A percentile compares a stretch with the other conserved stretches of the same genome.
Conservation (phyloP, 2,113 vertebrate species). For the Nerophis lumbriciformis region DNA sequence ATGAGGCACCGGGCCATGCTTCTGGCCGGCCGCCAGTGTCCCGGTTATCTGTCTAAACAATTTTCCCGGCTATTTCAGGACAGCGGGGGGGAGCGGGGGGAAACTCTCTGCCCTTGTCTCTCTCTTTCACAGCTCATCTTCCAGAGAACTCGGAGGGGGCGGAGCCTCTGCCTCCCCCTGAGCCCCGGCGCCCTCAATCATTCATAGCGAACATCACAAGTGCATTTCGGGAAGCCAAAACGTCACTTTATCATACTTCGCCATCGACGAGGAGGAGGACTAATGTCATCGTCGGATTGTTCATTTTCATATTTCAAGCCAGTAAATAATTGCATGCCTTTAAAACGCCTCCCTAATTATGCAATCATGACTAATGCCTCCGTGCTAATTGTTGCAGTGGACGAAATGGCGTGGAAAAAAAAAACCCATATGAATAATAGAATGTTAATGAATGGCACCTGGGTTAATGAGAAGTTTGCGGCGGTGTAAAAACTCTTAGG, state of each 20-base stretch:
- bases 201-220: constrained; percentile 2
- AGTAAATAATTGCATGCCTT: constrained; percentile 52
- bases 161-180: not conserved
- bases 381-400: constrained; percentile 44
- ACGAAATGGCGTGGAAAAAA: constrained; percentile 46
- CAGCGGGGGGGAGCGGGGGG: constrained; percentile 16
- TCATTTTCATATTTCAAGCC: constrained; percentile 7
- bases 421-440: constrained; percentile 49
- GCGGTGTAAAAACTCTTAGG: constrained; percentile 26
- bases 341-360: constrained; percentile 13
- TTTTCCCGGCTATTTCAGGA: constrained; percentile 73
- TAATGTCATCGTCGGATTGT: not conserved
- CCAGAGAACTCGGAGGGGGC: constrained; percentile 35
- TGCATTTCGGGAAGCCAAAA: too few species aligned
- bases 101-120: constrained; percentile 45
- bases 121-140: constrained; percentile 56
- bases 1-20: constrained; percentile 67
- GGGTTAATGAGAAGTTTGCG: constrained; percentile 59
- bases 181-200: not conserved
- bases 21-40: constrained; percentile 66
- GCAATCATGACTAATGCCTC: not conserved
- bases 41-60: constrained; percentile 75
- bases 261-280: not conserved
- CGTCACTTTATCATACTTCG: not conserved
- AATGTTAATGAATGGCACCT: constrained; percentile 66